Evolutionary conservation across 2,797 vertebrate species (phyloP).

Genomic region (Chrysocyon brachyurus): DNA sequence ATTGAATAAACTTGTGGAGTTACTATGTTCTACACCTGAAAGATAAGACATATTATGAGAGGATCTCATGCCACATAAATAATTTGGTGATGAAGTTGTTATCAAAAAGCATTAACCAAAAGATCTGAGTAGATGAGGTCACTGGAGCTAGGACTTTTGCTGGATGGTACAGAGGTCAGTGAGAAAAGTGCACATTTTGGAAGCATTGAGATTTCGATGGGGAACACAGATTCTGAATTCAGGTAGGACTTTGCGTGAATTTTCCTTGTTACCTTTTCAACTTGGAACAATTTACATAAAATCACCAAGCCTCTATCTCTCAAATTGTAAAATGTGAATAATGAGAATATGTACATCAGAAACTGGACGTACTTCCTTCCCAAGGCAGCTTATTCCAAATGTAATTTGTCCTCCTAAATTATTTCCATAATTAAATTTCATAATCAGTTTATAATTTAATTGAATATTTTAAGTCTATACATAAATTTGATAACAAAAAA

Average conservation of each 20-base stretch:
- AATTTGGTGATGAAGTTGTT: neutral
- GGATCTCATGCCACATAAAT: neutral
- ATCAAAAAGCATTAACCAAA: neutral
- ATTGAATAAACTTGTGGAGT: neutral
- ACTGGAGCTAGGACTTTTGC: neutral
- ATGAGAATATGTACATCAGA: neutral
- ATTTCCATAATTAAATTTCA: neutral
- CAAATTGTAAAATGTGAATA: neutral
- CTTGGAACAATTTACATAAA: neutral
- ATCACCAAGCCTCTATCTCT: neutral
- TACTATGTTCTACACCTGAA: neutral
- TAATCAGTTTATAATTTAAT: neutral
- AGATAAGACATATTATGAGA: neutral
- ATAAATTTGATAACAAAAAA: neutral
- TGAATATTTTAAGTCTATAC: neutral
- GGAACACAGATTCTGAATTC: neutral
- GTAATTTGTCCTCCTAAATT: neutral
- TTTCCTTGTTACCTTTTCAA: neutral
- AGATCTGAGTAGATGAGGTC: neutral
- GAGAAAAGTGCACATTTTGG: neutral
- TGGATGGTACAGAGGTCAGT: neutral
- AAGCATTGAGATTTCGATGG: neutral
- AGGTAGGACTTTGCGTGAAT: neutral
- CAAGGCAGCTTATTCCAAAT: neutral
- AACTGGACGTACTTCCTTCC: neutral